Evolutionary conservation across 1,140 invertebrate species (phyloP), one percentile per base, ranked within the genome.

Genomic region (Zaprionus nigranus): DNA sequence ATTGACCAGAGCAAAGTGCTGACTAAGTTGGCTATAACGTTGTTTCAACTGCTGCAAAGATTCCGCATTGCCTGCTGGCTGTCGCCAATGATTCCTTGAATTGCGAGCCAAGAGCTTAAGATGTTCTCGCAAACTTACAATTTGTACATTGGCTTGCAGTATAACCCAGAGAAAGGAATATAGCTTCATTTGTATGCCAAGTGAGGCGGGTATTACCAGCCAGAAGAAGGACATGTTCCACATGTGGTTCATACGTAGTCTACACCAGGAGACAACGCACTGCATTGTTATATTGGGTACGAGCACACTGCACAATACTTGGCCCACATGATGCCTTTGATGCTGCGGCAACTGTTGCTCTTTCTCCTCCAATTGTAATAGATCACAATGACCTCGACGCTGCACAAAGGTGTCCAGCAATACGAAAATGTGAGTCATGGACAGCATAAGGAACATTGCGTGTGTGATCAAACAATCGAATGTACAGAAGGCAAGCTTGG

Each of bases 101-200:
- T 78, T 57, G n/a, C 67, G 58, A 36, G 72, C 53, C 34, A 84
- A 20, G 1, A 60, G 7, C 13, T 58, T 26, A 2, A 88, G 24
- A 1, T 66, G 70, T 0, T 53, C 4, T 3, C 65, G 59, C 15
- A 78, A 28, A 26, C 22, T 20, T 0, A 57, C 46, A 0, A 78
- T 67, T 0, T 67, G 63, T 1, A 63, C n/a, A 24, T 91, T 91
- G n/a, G 58, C 58, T 11, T 60, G 38, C 69, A 91, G 30, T 0
- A 91, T 49, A 3, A 78, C 76, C 1, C 49, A 26, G 5, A 91
- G 64, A 17, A 91, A 79, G 6, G 75, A 67, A 5, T 79, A 40
- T 12, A 80, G 56, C 46, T 82, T 83, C 28, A 91, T 5, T 46
- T 91, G 83, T 5, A 91, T 26, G 0, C 64, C 84, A n/a, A 78